These are phyloP conservation scores for Crossocerus cetratus DNA, from an alignment of 2,888 invertebrate genomes.

Conservation along the genomic window DNA sequence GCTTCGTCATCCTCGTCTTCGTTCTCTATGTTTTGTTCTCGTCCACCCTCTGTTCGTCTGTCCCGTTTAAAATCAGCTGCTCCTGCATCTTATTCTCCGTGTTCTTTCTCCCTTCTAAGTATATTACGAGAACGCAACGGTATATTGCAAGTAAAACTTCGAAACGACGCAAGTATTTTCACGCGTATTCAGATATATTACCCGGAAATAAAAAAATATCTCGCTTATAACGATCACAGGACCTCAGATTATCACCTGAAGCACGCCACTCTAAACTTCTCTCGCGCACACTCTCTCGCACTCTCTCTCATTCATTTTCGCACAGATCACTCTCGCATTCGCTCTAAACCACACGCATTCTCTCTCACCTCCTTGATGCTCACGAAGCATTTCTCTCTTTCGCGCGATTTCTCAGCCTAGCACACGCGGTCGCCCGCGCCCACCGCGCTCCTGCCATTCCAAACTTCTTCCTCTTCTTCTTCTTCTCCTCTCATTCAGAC, in stretches of 20 bases:
- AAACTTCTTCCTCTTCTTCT: too few species aligned
- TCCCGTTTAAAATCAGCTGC: too few species aligned
- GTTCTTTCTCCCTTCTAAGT: constrained; percentile 71
- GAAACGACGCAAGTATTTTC: constrained; percentile 70
- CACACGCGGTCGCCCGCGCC: constrained; percentile 44
- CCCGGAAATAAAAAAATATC: constrained; percentile 77
- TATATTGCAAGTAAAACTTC: constrained; percentile 77
- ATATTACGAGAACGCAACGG: constrained; percentile 77
- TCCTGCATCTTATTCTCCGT: constrained; percentile 53
- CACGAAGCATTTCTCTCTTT: constrained; percentile 63
- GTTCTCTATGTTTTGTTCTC: constrained; percentile 49
- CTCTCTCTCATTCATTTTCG: too few species aligned
- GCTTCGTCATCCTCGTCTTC: constrained; percentile 63
- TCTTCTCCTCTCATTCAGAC: constrained; percentile 8
- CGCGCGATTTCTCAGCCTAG: constrained; percentile 50
- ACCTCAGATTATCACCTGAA: constrained; percentile 76
- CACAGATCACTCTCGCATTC: constrained; percentile 39
- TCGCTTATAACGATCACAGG: constrained; percentile 77
- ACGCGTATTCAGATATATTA: constrained; percentile 61
- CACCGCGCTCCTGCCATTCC: constrained; percentile 47
- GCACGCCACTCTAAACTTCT: constrained; percentile 69
- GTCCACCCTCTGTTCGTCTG: constrained; percentile 50
- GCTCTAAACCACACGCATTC: constrained; percentile 41
- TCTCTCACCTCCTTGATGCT: constrained; percentile 54
- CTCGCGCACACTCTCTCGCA: constrained; percentile 41